phyloP scores from a whole-genome alignment of 2,113 vertebrate genomes.

The Paralichthys olivaceus region DNA sequence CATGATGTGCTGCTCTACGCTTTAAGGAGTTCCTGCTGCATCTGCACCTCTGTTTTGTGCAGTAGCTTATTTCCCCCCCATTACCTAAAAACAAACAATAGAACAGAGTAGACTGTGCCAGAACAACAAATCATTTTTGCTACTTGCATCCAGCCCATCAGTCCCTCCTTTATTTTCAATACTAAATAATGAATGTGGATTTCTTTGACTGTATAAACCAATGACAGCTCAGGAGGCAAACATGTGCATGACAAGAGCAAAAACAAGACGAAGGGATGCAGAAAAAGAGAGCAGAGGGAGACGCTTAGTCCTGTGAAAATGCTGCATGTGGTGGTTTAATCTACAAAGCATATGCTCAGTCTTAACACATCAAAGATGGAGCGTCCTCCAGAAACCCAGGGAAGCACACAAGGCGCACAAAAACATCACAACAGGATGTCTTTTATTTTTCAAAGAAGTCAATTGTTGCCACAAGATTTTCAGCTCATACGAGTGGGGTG shows the following conservation, averaged over 20 bases:
- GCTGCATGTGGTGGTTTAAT: conserved; percentile 60
- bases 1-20: too few species aligned
- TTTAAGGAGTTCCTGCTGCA: too few species aligned
- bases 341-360: conserved; percentile 66
- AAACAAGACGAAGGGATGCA: conserved; percentile 29
- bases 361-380: conserved; percentile 60
- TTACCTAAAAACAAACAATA: conserved; percentile 2
- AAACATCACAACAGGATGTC: conserved; percentile 5
- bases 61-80: not conserved
- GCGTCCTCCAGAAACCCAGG: conserved; percentile 40
- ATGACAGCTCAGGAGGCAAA: conserved; percentile 27
- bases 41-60: not conserved
- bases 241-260: conserved; percentile 6
- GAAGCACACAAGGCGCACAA: conserved; percentile 24
- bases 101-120: not conserved
- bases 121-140: not conserved
- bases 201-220: conserved; percentile 28
- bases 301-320: conserved; percentile 53
- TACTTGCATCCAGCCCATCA: not conserved
- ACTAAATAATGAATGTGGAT: conserved; percentile 15
- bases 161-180: conserved; percentile 1
- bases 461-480: conserved; percentile 2
- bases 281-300: conserved; percentile 18
- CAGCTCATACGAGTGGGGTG: not conserved
- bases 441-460: conserved; percentile 14